Conservation (phyloP, 1,140 invertebrate genomes). For the Saccostrea glomerata region DNA sequence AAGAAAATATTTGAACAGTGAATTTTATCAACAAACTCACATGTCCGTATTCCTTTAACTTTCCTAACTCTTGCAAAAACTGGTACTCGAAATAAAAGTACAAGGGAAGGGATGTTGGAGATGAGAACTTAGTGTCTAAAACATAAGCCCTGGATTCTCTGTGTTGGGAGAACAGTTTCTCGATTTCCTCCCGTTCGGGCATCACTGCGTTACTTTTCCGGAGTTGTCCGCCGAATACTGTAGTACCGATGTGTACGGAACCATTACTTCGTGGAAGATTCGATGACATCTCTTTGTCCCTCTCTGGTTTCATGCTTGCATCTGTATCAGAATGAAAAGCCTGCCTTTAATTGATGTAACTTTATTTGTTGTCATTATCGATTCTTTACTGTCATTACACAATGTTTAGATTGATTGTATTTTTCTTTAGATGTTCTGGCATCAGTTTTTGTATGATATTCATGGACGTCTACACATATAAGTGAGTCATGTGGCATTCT, state of each 20-base stretch:
- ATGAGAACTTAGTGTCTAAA: not conserved
- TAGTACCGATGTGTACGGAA: not conserved
- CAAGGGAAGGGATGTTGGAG: not conserved
- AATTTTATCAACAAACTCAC: too few species aligned
- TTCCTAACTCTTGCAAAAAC: not conserved
- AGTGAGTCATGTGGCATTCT: too few species aligned
- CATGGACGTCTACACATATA: too few species aligned
- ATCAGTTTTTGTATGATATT: too few species aligned
- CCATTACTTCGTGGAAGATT: not conserved
- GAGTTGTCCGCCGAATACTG: not conserved
- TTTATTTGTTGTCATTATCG: too few species aligned
- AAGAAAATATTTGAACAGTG: too few species aligned
- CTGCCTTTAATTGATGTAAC: too few species aligned
- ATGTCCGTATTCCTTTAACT: not conserved
- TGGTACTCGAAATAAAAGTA: not conserved
- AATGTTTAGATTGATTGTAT: too few species aligned
- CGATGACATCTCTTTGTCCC: not conserved
- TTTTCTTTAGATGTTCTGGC: too few species aligned
- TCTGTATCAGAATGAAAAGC: too few species aligned
- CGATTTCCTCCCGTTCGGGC: not conserved
- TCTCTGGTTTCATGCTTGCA: not conserved
- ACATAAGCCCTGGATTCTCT: not conserved
- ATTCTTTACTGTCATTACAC: too few species aligned
- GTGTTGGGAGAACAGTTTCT: not conserved
- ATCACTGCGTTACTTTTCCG: not conserved